Percentiles rank a stretch among this genome's conserved stretches.
Conservation (phyloP, 2,888 invertebrate species). For the Acanthoscelides obtectus region DNA sequence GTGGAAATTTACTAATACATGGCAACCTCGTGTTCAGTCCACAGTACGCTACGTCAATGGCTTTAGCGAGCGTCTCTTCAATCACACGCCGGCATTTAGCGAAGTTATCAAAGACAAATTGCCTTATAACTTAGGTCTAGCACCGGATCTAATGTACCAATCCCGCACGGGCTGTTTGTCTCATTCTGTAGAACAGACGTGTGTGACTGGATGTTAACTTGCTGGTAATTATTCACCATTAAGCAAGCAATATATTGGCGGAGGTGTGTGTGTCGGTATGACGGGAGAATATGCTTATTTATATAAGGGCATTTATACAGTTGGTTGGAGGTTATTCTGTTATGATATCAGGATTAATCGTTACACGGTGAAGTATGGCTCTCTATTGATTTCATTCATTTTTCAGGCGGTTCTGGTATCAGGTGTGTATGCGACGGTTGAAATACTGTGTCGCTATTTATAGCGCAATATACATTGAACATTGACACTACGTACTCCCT, state of each 20-base stretch:
- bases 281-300: not conserved
- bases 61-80: not conserved
- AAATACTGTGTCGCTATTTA: no score
- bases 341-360: not conserved
- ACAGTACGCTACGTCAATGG: not conserved
- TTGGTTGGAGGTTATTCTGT: not conserved
- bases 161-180: not conserved
- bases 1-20: no score
- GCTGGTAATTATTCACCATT: not conserved
- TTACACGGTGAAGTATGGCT: no score
- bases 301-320: not conserved
- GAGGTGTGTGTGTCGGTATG: not conserved
- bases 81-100: not conserved
- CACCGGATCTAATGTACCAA: not conserved
- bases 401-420: no score
- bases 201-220: not conserved
- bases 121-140: not conserved
- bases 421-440: no score
- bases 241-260: not conserved
- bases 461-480: no score
- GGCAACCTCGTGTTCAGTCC: no score
- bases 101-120: not conserved
- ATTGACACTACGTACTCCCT: no score
- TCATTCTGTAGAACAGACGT: not conserved
- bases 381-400: no score